These are phyloP conservation scores for Arrhamphus sclerolepis DNA, from an alignment of 2,797 vertebrate species.

Conservation along the genomic window DNA sequence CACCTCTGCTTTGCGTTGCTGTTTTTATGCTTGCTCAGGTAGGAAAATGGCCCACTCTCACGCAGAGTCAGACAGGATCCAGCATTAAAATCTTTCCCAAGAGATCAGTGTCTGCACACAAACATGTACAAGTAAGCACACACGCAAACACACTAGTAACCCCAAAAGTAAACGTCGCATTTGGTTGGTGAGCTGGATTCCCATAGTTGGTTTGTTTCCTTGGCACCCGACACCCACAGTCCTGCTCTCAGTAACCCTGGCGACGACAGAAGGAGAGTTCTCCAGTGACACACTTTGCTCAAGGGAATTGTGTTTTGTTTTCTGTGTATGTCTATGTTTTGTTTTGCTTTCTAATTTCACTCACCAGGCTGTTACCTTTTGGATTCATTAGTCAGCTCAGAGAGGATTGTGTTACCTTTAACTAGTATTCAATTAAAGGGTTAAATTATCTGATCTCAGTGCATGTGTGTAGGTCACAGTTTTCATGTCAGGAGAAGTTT, in stretches of 20 bases:
- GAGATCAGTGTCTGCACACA: constrained; percentile 41
- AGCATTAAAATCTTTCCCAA: constrained; percentile 41
- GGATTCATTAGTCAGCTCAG: constrained; percentile 8
- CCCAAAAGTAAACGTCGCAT: constrained; percentile 57
- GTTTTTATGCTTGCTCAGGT: constrained; percentile 53
- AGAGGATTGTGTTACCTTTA: not conserved
- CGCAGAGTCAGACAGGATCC: constrained; percentile 29
- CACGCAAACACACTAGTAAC: constrained; percentile 57
- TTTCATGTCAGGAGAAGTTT: too few species aligned
- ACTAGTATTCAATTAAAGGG: not conserved
- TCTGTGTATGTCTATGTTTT: constrained; percentile 6
- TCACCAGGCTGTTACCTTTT: not conserved
- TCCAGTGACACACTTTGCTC: constrained; percentile 43
- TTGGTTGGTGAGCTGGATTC: constrained; percentile 46
- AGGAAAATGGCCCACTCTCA: constrained; percentile 23
- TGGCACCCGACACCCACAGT: constrained; percentile 50
- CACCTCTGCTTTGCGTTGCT: constrained; percentile 67
- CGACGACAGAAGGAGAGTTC: constrained; percentile 47
- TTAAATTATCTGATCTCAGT: constrained; percentile 13
- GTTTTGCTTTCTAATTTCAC: constrained; percentile 4
- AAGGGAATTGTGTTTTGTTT: constrained; percentile 16
- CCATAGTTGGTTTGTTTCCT: constrained; percentile 62
- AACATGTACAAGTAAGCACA: constrained; percentile 17
- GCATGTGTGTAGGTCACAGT: too few species aligned
- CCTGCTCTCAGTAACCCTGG: constrained; percentile 45